Evolutionary conservation across 2,797 vertebrate species (phyloP).

Genomic region (Apogon hyalosoma): DNA sequence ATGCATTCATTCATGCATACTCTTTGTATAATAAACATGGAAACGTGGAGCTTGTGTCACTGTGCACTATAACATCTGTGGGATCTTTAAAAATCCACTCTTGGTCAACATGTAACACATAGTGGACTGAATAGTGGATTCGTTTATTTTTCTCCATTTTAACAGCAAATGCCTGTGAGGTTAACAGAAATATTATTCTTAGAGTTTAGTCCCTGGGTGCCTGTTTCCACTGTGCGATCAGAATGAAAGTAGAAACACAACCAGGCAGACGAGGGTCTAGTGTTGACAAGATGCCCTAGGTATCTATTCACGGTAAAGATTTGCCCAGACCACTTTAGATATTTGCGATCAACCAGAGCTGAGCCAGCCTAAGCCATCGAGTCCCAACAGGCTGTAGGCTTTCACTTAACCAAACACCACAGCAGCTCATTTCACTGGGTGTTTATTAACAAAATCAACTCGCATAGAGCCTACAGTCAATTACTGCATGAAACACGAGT

Average conservation of each 20-base stretch:
- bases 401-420: neutral
- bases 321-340: neutral
- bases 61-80: no score
- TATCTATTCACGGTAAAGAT: constrained; percentile 7
- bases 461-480: neutral
- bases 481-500: neutral
- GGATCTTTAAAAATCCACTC: no score
- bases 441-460: constrained; percentile 8
- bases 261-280: neutral
- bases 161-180: no score
- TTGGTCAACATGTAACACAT: no score
- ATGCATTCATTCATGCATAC: no score
- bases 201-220: no score
- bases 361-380: neutral
- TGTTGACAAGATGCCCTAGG: neutral
- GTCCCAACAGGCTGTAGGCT: neutral
- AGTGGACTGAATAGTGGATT: no score
- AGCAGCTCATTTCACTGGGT: constrained; percentile 24
- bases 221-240: neutral
- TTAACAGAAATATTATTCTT: no score
- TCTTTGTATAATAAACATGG: no score
- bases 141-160: no score
- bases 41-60: no score
- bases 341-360: constrained; percentile 13
- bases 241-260: neutral